Evolutionary conservation across 2,888 invertebrate genomes (phyloP).

Genomic region (Leptogaster cylindrica): DNA sequence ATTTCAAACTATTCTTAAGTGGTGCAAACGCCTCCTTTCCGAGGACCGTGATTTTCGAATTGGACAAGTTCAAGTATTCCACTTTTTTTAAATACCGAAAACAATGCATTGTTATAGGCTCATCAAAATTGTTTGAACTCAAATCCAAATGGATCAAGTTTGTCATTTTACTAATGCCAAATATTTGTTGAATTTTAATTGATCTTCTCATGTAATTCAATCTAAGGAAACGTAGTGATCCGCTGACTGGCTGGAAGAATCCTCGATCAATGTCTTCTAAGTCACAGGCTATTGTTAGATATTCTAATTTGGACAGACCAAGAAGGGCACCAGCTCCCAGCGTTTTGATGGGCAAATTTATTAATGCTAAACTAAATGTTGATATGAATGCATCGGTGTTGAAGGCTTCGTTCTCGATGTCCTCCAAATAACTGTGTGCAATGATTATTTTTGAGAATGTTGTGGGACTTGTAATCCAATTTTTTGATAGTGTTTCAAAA

Average conservation of each 20-base stretch:
- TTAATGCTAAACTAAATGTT: constrained; percentile 50
- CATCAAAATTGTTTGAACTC: constrained; percentile 52
- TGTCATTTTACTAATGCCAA: constrained; percentile 51
- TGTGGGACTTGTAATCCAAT: constrained; percentile 48
- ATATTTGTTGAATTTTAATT: constrained; percentile 49
- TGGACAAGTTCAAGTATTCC: constrained; percentile 50
- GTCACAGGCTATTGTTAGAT: constrained; percentile 51
- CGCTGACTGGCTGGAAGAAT: constrained; percentile 56
- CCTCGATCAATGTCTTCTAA: constrained; percentile 49
- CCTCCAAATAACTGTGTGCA: constrained; percentile 46
- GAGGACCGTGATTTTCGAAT: constrained; percentile 51
- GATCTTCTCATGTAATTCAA: constrained; percentile 51
- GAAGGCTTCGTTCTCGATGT: constrained; percentile 53
- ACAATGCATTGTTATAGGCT: constrained; percentile 49
- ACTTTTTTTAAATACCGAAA: constrained; percentile 53
- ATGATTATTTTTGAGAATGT: constrained; percentile 51
- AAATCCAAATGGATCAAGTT: constrained; percentile 53
- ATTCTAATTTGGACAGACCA: constrained; percentile 52
- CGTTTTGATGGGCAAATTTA: constrained; percentile 47
- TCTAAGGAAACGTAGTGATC: constrained; percentile 51
- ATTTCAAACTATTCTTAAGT: constrained; percentile 48
- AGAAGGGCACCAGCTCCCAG: constrained; percentile 53
- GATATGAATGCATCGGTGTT: constrained; percentile 52
- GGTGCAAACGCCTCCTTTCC: constrained; percentile 52
- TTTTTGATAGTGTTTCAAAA: constrained; percentile 42